These are phyloP conservation scores for Philaethria dido DNA, from an alignment of 2,888 invertebrate genomes.

Conservation along the genomic window DNA sequence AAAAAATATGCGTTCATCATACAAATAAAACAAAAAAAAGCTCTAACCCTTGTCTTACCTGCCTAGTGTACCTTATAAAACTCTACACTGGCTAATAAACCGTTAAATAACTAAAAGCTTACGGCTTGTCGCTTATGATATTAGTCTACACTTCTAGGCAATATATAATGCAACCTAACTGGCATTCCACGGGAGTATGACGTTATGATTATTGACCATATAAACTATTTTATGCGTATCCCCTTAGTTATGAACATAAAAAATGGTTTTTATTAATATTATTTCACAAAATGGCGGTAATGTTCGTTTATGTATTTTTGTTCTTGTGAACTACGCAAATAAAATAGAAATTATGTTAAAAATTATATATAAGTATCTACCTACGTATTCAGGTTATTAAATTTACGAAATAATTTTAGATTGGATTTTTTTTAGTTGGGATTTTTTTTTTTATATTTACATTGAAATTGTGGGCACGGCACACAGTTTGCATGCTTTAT, in stretches of 20 bases:
- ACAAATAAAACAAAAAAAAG: slow-evolving; percentile 6
- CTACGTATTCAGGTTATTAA: neutral
- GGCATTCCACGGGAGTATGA: slow-evolving; percentile 35
- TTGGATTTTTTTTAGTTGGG: no score
- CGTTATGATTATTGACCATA: slow-evolving; percentile 32
- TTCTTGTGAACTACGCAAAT: neutral
- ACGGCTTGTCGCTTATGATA: slow-evolving; percentile 54
- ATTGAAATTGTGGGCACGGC: no score
- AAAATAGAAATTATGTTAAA: neutral
- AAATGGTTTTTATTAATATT: slow-evolving; percentile 21
- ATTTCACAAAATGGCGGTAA: slow-evolving; percentile 16
- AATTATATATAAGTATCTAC: no score
- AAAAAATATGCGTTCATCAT: neutral
- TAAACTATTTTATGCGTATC: slow-evolving; percentile 30
- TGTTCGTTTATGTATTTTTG: neutral
- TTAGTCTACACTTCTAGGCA: slow-evolving; percentile 33
- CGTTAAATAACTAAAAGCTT: slow-evolving; percentile 19
- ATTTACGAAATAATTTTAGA: neutral
- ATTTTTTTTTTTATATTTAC: no score
- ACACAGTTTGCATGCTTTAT: no score
- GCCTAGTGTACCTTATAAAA: slow-evolving; percentile 19
- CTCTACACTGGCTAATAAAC: slow-evolving; percentile 11
- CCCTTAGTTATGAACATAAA: slow-evolving; percentile 14
- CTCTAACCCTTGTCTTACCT: neutral
- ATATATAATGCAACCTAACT: slow-evolving; percentile 41